phyloP scores from a whole-genome alignment of 2,797 vertebrate genomes.

The Iguana delicatissima region DNA sequence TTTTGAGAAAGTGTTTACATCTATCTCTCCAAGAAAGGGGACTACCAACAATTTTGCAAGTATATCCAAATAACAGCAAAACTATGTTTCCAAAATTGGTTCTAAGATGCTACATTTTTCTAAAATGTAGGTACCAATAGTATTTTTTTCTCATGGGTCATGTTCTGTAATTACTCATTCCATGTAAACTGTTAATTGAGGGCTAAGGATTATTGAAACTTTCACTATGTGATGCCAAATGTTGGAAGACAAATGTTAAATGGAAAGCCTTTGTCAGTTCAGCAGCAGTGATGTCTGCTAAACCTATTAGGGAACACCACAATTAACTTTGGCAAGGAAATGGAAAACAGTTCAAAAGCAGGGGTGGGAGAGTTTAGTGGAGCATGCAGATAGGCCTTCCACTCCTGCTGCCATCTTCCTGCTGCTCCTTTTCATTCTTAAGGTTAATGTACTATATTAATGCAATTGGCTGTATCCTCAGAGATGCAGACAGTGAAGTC shows the following conservation, averaged over 20 bases:
- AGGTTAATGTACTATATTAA: accelerated
- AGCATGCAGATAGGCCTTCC: constrained; percentile 14
- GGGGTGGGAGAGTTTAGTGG: neutral
- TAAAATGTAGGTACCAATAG: constrained; percentile 4
- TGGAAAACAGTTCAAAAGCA: no score
- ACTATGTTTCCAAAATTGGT: neutral
- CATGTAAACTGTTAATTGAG: constrained; percentile 49
- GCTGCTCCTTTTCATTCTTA: constrained; percentile 34
- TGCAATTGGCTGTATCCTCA: neutral
- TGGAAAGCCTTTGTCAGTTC: constrained; percentile 36
- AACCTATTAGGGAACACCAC: neutral
- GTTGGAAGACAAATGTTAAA: constrained; percentile 35
- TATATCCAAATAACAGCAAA: neutral
- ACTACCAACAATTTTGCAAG: neutral
- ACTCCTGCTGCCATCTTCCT: neutral
- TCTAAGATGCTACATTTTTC: constrained; percentile 9
- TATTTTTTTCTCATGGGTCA: constrained; percentile 44
- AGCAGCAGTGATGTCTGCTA: constrained; percentile 15
- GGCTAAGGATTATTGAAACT: constrained; percentile 27
- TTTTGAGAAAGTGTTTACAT: no score
- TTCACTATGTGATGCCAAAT: constrained; percentile 32
- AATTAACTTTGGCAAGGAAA: neutral
- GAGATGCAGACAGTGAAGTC: constrained; percentile 3
- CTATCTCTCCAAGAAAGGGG: no score
- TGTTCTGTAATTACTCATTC: constrained; percentile 25